Evolutionary conservation across 2,888 invertebrate species (phyloP).

Genomic region (Hirtodrosophila histrioides): DNA sequence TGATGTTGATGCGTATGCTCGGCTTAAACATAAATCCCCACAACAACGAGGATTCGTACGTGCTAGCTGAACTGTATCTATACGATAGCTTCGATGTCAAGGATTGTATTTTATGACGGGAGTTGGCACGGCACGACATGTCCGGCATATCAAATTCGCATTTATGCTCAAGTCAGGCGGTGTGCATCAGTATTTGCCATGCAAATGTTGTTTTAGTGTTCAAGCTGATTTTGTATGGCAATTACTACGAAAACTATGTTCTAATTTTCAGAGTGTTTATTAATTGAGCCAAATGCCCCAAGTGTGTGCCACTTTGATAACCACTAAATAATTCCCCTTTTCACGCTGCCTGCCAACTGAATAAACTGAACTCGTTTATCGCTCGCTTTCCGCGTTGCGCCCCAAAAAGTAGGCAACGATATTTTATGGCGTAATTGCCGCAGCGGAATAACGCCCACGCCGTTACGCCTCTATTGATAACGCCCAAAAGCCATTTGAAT

Average conservation of each 20-base stretch:
- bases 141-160: slow-evolving; percentile 32
- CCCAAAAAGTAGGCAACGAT: slow-evolving; percentile 68
- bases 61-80: slow-evolving; percentile 25
- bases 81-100: slow-evolving; percentile 22
- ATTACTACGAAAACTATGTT: slow-evolving; percentile 12
- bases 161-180: slow-evolving; percentile 10
- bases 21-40: slow-evolving; percentile 39
- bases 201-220: slow-evolving; percentile 22
- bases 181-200: slow-evolving; percentile 15
- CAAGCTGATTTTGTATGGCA: slow-evolving; percentile 12
- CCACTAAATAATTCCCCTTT: slow-evolving; percentile 37
- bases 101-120: slow-evolving; percentile 9
- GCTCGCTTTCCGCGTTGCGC: slow-evolving; percentile 25
- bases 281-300: slow-evolving; percentile 41
- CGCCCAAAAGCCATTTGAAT: slow-evolving; percentile 57
- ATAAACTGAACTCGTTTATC: not conserved
- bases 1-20: slow-evolving; percentile 46
- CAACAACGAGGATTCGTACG: slow-evolving; percentile 23
- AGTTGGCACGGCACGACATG: slow-evolving; percentile 19
- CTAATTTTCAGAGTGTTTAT: slow-evolving; percentile 43
- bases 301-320: slow-evolving; percentile 13
- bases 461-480: slow-evolving; percentile 45
- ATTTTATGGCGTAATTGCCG: slow-evolving; percentile 63
- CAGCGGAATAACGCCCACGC: slow-evolving; percentile 13
- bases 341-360: slow-evolving; percentile 6